Base-by-base conservation (phyloP, 2,113 vertebrate species). In the Struthio camelus region DNA sequence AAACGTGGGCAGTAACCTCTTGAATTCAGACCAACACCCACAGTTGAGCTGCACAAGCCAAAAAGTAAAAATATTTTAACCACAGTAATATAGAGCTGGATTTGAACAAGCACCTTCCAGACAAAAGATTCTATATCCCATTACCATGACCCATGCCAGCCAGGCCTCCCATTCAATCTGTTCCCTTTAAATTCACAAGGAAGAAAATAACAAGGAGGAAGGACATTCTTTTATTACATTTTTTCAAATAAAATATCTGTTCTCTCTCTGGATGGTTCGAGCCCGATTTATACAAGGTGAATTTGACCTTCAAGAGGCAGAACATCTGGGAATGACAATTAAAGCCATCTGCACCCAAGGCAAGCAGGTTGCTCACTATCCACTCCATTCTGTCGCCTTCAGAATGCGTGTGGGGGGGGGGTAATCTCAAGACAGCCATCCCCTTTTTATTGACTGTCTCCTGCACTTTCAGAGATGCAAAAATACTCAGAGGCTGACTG, bases 291-390 rank as follows among this genome's bases (percentile, higher is more conserved):
- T 95, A 96, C 96, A 97, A 97, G 97, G 97, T 97, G 97, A 97
- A 97, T 97, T 97, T 97, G 97, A 97, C 97, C 97, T 97, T 97
- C 96, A 97, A 97, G 96, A 97, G 95, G 94, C 94, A 96, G 96
- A 97, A 97, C 97, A 97, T 97, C 97, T 97, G 97, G 97, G 96
- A 96, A 96, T 96, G 97, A 97, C 97, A 97, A 97, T 97, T 97
- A 97, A 97, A 97, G 91, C 97, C 97, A 97, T 97, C 97, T 97
- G 97, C 97, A 97, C 96, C 97, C 96, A 97, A 96, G 96, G 96
- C 94, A 96, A 97, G 96, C 97, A 96, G 96, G 96, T 97, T 97
- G 96, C 95, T 97, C 22, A 40, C 93, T 96, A 96, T 93, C 96
- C 94, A 93, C 94, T 97, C 96, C 88, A 9, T 97, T 97, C 97